Base-by-base conservation (phyloP, 37 sponge, comb jelly and placozoan species). In the Halisarca cf. caerulea region DNA sequence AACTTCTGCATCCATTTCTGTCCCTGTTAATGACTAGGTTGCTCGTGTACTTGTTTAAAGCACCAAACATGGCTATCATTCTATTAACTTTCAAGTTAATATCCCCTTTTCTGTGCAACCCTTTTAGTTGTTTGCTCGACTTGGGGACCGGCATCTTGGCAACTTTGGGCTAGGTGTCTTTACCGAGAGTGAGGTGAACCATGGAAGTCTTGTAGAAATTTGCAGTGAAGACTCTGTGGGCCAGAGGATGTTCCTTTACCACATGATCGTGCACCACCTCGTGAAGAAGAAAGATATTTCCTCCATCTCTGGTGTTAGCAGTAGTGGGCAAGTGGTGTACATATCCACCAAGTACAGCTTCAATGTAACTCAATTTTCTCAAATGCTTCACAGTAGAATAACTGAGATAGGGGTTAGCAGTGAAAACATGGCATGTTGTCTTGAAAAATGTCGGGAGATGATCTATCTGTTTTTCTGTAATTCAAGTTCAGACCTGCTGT, bases 401-500 rank as follows among this genome's bases (percentile, higher is more conserved):
- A 15, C 64, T 20, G 30, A n/a, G 15, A 20, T 62, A n/a, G 7
- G 30, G 5, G 30, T 5, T 20, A 28, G 64, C 25, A 30, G 30
- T 62, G 30, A 7, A 20, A 62, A 62, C n/a, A 62, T 62, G 7
- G 15, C 18, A 62, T 5, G 2, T 4, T 24, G 1, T 40, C 42
- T 74, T 23, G 24, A 17, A 21, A 8, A 2, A 40, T 40, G n/a
- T 18, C 45, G 38, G 21, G 25, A 40, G 14, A 37, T 2, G 18
- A 38, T 74, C 45, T 21, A 74, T 44, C 15, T 74, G 2, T 41
- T 74, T 25, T 37, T 40, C 21, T 74, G 77, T 40, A 1, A 18
- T 15, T 74, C 77, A 37, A 74, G 77, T 74, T 44, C 45, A 43
- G 41, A 74, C n/a, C 77, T 74, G 38, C 21, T 74, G 38, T 41